A percentile compares a stretch with the other conserved stretches of the same genome.
Evolutionary conservation across 2,113 vertebrate species (phyloP).

Genomic region (Progne subis): DNA sequence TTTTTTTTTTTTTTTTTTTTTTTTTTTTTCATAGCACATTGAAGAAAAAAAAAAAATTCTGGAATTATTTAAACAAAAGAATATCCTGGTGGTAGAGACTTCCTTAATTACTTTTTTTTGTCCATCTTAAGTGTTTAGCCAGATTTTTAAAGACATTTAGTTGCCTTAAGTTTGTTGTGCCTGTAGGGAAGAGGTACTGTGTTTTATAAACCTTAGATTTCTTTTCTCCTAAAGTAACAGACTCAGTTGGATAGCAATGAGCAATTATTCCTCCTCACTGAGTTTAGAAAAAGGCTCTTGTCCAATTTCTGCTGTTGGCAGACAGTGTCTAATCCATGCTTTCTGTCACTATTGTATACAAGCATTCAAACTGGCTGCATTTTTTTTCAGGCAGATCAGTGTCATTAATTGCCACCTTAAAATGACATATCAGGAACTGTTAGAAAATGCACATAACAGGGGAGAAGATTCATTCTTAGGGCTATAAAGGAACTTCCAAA

Average conservation of each 20-base stretch:
- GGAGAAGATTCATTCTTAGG: background rate
- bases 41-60: background rate
- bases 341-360: background rate
- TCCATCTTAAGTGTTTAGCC: background rate
- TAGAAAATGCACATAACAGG: background rate
- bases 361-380: background rate
- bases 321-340: background rate
- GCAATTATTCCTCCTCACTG: background rate
- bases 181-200: background rate
- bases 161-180: background rate
- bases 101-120: background rate
- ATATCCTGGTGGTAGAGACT: background rate
- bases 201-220: background rate
- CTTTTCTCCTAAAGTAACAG: background rate
- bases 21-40: background rate
- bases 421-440: background rate
- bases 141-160: background rate
- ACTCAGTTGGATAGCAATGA: background rate
- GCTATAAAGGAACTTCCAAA: background rate
- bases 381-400: background rate
- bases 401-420: background rate
- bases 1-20: too few species aligned
- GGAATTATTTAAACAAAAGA: background rate
- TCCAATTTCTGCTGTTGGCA: background rate
- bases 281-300: background rate